Base-by-base conservation (phyloP, 2,797 vertebrate genomes). In the Perodicticus potto region DNA sequence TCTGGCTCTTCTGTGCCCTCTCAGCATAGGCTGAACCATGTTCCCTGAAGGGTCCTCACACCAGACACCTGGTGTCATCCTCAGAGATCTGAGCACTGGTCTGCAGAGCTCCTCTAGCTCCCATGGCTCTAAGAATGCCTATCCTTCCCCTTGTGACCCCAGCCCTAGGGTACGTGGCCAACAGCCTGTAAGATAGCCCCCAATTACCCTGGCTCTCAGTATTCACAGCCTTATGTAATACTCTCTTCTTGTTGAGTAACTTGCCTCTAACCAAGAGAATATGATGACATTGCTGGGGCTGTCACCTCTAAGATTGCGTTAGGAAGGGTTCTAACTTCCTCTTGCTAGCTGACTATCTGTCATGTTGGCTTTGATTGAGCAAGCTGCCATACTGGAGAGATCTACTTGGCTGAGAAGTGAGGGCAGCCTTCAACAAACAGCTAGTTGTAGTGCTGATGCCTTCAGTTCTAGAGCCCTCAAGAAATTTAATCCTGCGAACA, bases 331-430 rank as follows among this genome's bases (percentile, higher is more conserved):
- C n/a, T 32, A 55, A 77, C 65, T 57, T 63, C 45, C 43, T 37
- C 59, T n/a, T 83, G 67, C 74, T 25, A 17, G 34, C 6, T 20
- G 2, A n/a, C 34, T 73, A 57, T 40, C 32, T 61, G 13, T 37
- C 32, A 57, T 4, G 9, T 29, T 76, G 86, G 61, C 57, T 86
- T 49, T 72, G 67, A 87, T 45, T 25, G 86, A 93, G 73, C 67
- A 53, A 65, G 37, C 34, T n/a, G 7, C 29, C 32, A 13, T 1
- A 27, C 2, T 53, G 32, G 59, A 70, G 63, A 74, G 53, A 43
- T 77, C 70, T 27, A 84, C 4, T 14, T 6, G n/a, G 22, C 16
- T 11, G 19, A 10, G 29, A 67, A 72, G 27, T 29, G 55, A 69
- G 25, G 63, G 53, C 1, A 12, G 49, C 53, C 45, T 74, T 20